A percentile compares a stretch with the other conserved stretches of the same genome.
Conservation (phyloP, 2,888 invertebrate species). For the Antheraea yamamai region DNA sequence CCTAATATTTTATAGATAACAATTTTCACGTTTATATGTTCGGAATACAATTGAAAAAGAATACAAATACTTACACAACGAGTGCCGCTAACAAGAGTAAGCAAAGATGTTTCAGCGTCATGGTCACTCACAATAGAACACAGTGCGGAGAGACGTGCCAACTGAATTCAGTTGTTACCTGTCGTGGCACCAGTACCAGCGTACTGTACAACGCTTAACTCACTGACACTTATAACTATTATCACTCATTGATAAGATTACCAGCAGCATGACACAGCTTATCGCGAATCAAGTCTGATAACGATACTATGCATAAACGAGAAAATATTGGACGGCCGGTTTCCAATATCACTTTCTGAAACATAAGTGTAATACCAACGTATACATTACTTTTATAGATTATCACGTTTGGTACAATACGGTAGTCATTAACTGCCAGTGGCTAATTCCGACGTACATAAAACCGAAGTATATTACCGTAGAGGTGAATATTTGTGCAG, state of each 20-base stretch:
- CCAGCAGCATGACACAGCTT: constrained; percentile 71
- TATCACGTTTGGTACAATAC: constrained; percentile 27
- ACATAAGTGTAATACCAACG: constrained; percentile 24
- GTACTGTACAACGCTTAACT: constrained; percentile 69
- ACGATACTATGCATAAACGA: constrained; percentile 64
- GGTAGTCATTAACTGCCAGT: constrained; percentile 38
- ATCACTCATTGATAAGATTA: constrained; percentile 80
- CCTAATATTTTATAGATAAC: constrained; percentile 20
- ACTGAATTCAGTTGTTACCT: constrained; percentile 62
- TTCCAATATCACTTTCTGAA: constrained; percentile 49
- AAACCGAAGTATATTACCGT: constrained; percentile 37
- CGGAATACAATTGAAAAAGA: constrained; percentile 16
- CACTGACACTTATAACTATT: constrained; percentile 81
- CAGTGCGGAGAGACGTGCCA: constrained; percentile 48
- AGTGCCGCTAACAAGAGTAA: constrained; percentile 54
- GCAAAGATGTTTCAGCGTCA: constrained; percentile 58
- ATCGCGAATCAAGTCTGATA: constrained; percentile 77
- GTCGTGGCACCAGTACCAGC: constrained; percentile 64
- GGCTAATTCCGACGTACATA: constrained; percentile 41
- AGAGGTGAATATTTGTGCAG: not conserved
- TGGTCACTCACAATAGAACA: constrained; percentile 56
- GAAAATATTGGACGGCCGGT: constrained; percentile 58
- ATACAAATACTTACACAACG: constrained; percentile 63
- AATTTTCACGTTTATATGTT: not conserved
- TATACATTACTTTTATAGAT: constrained; percentile 5